Percentiles rank a stretch among this genome's conserved stretches.
phyloP scores from a whole-genome alignment of 2,113 vertebrate genomes.

The Procapra przewalskii region DNA sequence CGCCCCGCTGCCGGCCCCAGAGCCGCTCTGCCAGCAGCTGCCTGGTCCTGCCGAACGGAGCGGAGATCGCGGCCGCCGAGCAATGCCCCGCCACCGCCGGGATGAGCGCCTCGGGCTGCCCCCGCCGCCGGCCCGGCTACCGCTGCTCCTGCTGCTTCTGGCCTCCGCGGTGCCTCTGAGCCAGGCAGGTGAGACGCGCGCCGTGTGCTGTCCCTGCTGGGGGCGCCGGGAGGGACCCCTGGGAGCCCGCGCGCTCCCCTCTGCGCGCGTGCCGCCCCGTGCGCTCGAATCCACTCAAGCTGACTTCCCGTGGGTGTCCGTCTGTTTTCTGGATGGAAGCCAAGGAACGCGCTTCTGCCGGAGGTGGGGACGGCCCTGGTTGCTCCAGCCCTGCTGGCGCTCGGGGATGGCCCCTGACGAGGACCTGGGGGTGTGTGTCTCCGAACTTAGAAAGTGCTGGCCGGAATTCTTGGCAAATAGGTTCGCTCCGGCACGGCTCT shows the following conservation, averaged over 20 bases:
- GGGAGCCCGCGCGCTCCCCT: not conserved
- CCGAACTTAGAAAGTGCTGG: not conserved
- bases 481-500: not conserved
- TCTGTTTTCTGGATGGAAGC: not conserved
- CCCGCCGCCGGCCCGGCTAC: not conserved
- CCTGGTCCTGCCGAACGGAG: not conserved
- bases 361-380: not conserved
- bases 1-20: not conserved
- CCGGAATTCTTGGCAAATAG: not conserved
- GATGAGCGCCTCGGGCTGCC: not conserved
- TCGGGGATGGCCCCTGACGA: not conserved
- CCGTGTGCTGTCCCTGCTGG: not conserved
- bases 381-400: not conserved
- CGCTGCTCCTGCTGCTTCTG: slow-evolving; percentile 62
- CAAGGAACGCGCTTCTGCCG: not conserved
- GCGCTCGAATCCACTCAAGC: not conserved
- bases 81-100: slow-evolving; percentile 18
- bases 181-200: slow-evolving; percentile 73
- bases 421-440: not conserved
- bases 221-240: not conserved
- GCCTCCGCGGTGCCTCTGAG: slow-evolving; percentile 36
- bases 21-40: not conserved
- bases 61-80: not conserved
- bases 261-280: not conserved
- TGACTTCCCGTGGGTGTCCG: not conserved